phyloP scores from a whole-genome alignment of 2,888 invertebrate genomes.

The Pherbina coryleti region DNA sequence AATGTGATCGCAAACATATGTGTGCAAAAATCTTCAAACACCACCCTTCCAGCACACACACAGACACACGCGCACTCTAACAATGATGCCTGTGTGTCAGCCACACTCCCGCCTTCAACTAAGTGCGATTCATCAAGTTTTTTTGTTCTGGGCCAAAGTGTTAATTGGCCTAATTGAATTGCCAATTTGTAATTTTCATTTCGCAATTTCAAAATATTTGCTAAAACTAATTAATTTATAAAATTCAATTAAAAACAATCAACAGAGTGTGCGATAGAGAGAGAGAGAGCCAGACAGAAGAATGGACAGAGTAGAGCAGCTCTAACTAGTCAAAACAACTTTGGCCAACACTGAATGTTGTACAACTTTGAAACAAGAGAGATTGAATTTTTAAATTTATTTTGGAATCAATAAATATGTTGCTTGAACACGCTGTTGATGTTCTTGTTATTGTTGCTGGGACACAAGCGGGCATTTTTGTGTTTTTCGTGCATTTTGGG shows the following conservation, averaged over 20 bases:
- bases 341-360: neutral
- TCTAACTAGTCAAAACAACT: neutral
- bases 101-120: neutral
- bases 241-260: conserved; percentile 13
- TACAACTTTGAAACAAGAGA: neutral
- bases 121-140: neutral
- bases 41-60: neutral
- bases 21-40: neutral
- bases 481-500: neutral
- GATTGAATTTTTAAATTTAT: neutral
- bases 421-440: neutral
- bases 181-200: conserved; percentile 28
- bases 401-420: neutral
- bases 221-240: conserved; percentile 23
- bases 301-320: neutral
- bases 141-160: conserved; percentile 34
- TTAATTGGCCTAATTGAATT: conserved; percentile 42
- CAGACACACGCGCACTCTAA: neutral
- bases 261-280: neutral
- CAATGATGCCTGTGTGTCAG: neutral
- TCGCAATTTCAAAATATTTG: conserved; percentile 2
- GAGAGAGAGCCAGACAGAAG: neutral
- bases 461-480: no score
- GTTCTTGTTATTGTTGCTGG: neutral
- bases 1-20: neutral